phyloP scores from a whole-genome alignment of 2,888 invertebrate species.

The Lasioglossum calceatum region DNA sequence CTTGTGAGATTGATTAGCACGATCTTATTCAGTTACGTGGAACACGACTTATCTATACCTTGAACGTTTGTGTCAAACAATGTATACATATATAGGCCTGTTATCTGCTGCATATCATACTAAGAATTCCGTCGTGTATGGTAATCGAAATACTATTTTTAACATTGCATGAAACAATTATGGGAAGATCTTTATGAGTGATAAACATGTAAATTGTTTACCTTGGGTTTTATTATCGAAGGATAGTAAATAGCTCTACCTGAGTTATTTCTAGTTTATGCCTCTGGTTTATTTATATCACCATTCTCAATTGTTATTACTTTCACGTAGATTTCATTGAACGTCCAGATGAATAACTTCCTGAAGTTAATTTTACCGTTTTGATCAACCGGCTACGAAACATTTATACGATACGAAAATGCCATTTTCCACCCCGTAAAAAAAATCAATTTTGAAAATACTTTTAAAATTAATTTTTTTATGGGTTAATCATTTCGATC shows the following conservation, averaged over 20 bases:
- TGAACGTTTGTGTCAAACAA: neutral
- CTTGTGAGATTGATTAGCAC: neutral
- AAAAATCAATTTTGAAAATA: neutral
- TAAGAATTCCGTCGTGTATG: neutral
- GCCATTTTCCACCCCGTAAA: neutral
- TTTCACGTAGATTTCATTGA: too few species aligned
- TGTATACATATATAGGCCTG: neutral
- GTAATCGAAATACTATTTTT: constrained; percentile 22
- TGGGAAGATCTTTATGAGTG: neutral
- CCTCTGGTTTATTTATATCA: neutral
- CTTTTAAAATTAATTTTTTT: neutral
- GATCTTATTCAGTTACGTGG: constrained; percentile 15
- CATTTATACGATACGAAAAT: neutral
- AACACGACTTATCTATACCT: neutral
- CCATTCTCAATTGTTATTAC: neutral
- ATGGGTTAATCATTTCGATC: neutral
- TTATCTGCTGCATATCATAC: neutral
- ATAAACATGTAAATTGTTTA: neutral
- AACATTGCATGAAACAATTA: neutral
- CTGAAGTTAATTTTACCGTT: neutral
- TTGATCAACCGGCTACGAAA: neutral
- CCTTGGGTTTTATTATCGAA: neutral
- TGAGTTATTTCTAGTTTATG: neutral
- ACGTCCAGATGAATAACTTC: neutral
- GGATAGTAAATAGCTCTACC: neutral